A percentile compares a stretch with the other conserved stretches of the same genome.
phyloP scores from a whole-genome alignment of 2,888 invertebrate genomes.

The Scaptomyza caliginosa region DNA sequence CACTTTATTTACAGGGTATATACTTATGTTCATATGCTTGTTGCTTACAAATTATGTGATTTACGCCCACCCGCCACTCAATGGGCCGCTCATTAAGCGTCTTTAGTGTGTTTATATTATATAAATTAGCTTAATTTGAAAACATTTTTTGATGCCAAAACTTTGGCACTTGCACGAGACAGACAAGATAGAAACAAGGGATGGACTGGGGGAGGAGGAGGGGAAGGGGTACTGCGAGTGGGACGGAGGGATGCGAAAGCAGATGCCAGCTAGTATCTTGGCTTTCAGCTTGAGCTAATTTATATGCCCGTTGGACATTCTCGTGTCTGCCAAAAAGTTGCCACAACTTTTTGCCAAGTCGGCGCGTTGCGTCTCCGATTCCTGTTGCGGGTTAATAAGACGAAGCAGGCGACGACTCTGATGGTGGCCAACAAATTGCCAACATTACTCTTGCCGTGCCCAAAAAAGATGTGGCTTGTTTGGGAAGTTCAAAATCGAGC shows the following conservation, averaged over 20 bases:
- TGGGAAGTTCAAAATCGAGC: not conserved
- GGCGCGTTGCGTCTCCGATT: constrained; percentile 53
- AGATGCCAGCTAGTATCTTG: constrained; percentile 54
- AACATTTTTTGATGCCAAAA: constrained; percentile 79
- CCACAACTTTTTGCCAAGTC: constrained; percentile 63
- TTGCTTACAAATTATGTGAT: constrained; percentile 43
- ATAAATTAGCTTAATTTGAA: constrained; percentile 79
- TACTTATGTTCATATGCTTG: constrained; percentile 19
- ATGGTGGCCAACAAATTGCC: constrained; percentile 70
- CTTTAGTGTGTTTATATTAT: constrained; percentile 77
- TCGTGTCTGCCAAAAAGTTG: constrained; percentile 75
- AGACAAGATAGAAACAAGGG: constrained; percentile 10
- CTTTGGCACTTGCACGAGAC: constrained; percentile 61
- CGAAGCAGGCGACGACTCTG: constrained; percentile 51
- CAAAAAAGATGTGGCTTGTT: not conserved
- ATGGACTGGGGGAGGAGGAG: too few species aligned
- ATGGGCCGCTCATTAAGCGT: constrained; percentile 70
- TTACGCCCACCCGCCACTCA: constrained; percentile 21
- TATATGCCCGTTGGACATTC: constrained; percentile 79
- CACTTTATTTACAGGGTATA: constrained; percentile 45
- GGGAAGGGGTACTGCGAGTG: not conserved
- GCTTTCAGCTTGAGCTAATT: constrained; percentile 66
- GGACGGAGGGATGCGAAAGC: constrained; percentile 14
- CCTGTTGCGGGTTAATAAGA: constrained; percentile 77
- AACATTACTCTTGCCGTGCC: constrained; percentile 65